These are phyloP conservation scores for Drosophila ananassae DNA, from an alignment of 1,140 invertebrate genomes.

Conservation along the genomic window DNA sequence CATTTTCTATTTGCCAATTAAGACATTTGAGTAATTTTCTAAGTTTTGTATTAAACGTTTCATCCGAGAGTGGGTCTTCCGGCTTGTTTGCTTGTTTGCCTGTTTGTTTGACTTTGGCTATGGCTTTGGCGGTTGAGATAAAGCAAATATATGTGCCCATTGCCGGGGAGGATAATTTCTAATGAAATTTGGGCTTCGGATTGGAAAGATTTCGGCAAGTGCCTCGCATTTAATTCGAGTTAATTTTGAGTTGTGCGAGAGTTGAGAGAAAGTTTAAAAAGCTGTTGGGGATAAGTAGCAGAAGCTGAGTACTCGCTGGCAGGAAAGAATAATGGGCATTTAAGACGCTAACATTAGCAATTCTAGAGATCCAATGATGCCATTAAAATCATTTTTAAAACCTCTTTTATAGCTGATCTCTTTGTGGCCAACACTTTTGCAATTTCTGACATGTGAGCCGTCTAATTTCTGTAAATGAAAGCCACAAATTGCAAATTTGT, in stretches of 20 bases:
- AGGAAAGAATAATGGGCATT: no score
- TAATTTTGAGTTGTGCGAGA: neutral
- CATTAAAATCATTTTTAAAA: no score
- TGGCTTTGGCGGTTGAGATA: conserved; percentile 17
- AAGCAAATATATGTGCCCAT: neutral
- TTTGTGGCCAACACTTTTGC: no score
- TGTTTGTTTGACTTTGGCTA: conserved; percentile 43
- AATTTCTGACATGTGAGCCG: conserved; percentile 13
- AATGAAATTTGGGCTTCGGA: conserved; percentile 19
- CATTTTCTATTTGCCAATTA: conserved; percentile 60
- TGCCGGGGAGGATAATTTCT: conserved; percentile 2
- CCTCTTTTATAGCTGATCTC: no score
- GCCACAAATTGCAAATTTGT: conserved; percentile 67
- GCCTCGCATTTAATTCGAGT: conserved; percentile 2
- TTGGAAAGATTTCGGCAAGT: neutral
- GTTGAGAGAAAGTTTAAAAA: neutral
- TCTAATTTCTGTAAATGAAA: conserved; percentile 75
- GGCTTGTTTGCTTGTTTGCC: conserved; percentile 22
- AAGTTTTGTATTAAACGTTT: conserved; percentile 56
- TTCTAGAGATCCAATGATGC: no score
- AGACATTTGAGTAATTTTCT: conserved; percentile 55
- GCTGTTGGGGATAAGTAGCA: neutral
- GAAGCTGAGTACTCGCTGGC: no score
- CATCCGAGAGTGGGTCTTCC: conserved; percentile 36
- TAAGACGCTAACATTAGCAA: no score